Conservation (phyloP, 2,113 vertebrate genomes). For the Eudyptes chrysolophus region DNA sequence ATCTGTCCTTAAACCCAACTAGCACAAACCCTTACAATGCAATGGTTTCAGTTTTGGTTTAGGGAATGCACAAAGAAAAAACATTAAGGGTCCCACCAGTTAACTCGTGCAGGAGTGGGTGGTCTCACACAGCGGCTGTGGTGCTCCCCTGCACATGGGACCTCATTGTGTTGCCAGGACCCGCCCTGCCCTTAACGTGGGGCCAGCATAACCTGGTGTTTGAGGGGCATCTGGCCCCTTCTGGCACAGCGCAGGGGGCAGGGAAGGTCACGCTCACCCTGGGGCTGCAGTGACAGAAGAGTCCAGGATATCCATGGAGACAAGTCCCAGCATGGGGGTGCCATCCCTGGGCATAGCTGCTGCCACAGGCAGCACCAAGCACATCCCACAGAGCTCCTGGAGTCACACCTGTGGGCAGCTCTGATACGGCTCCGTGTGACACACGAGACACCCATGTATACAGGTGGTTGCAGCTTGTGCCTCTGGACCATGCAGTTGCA, state of each 20-base stretch:
- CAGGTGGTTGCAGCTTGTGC: neutral
- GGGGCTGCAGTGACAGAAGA: neutral
- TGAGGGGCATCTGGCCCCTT: neutral
- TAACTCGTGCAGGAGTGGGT: fast-evolving
- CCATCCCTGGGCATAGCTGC: neutral
- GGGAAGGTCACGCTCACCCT: neutral
- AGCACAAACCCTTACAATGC: neutral
- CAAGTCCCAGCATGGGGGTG: neutral
- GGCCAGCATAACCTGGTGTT: neutral
- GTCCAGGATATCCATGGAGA: neutral
- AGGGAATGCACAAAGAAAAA: neutral
- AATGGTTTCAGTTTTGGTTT: neutral
- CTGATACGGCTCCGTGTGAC: fast-evolving
- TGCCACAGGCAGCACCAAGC: neutral
- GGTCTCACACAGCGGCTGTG: neutral
- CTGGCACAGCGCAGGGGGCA: neutral
- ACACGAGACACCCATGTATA: fast-evolving
- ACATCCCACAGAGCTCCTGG: neutral
- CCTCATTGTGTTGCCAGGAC: fast-evolving
- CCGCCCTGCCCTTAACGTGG: neutral
- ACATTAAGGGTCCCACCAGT: fast-evolving
- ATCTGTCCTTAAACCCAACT: neutral
- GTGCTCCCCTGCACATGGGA: neutral
- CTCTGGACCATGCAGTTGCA: neutral
- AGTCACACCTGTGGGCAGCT: neutral